Base-by-base conservation (phyloP, 1,140 invertebrate species). In the Pseudomyrmex gracilis region DNA sequence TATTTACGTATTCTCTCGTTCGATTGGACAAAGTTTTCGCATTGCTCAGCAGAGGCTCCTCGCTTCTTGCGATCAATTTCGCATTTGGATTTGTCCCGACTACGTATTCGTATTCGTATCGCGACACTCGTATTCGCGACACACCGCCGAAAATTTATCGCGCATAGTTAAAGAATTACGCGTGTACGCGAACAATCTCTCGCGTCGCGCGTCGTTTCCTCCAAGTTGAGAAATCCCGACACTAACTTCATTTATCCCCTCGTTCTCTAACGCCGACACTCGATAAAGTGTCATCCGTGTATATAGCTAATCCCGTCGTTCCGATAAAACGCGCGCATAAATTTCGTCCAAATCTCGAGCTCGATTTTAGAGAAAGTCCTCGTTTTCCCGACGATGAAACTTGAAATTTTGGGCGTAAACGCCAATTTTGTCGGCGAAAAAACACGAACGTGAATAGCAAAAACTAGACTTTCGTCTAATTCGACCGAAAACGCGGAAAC, bases 181-280 rank as follows among this genome's bases (percentile, higher is more conserved):
- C 20, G 20, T 57, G 34, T 22, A 20, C 7, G 34, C 34, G 34
- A 15, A 13, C 70, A 47, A 80, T 80, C 58, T 58, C 68, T 58
- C 15, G 15, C 22, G 13, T 12, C 15, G 1, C 47, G 34, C 12
- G 47, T 34, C 53, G 43, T 58, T 80, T 71, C 76, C 70, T 80
- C 9, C 9, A n/a, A 45, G 13, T 47, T 45, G 8, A 58, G 34
- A 8, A 70, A 13, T 66, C 17, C 5, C 8, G 66, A 34, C 58
- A 47, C 53, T 58, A 70, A 80, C 34, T 78, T 78, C 76, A 78
- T 70, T 58, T 80, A 80, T 80, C 66, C 66, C n/a, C n/a, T n/a
- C 55, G 8, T n/a, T n/a, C 15, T 20, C 51, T 47, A 47, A 58
- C 64, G 17, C 13, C 17, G 34, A 15, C 1, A 13, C 22, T 34